A percentile compares a stretch with the other conserved stretches of the same genome.
Conservation (phyloP, 2,113 vertebrate species). For the Mixornis gularis region DNA sequence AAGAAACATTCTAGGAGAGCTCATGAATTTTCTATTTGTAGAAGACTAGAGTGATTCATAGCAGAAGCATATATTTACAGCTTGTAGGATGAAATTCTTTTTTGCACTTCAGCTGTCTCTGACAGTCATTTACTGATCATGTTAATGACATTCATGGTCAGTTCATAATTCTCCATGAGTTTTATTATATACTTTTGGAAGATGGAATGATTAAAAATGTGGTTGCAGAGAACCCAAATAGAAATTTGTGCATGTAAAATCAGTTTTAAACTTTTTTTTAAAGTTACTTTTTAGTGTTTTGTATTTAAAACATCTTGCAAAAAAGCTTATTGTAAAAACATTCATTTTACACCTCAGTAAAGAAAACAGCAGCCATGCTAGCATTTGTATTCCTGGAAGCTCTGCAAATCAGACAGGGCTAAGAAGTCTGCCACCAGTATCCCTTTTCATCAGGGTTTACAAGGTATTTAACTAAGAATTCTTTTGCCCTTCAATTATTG, state of each 20-base stretch:
- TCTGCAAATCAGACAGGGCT: not conserved
- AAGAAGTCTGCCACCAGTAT: not conserved
- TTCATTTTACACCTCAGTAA: not conserved
- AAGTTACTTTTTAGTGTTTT: not conserved
- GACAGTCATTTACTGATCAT: not conserved
- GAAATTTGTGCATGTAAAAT: not conserved
- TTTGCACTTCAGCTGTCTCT: not conserved
- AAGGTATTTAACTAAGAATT: not conserved
- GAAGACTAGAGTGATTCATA: constrained; percentile 2
- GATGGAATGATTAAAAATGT: not conserved
- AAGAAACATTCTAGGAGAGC: not conserved
- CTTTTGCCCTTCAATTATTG: not conserved
- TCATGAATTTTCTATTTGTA: constrained; percentile 22
- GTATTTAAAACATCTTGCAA: not conserved
- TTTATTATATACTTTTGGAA: not conserved
- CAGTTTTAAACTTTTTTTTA: not conserved
- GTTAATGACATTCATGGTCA: not conserved
- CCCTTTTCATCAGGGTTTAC: not conserved
- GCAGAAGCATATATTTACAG: not conserved
- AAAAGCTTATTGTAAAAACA: not conserved
- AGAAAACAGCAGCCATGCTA: not conserved
- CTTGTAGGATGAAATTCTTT: not conserved
- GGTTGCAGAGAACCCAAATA: not conserved
- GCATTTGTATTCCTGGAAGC: not conserved
- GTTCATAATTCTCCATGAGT: not conserved